phyloP scores from a whole-genome alignment of 2,113 vertebrate species.

The Nycticebus coucang region DNA sequence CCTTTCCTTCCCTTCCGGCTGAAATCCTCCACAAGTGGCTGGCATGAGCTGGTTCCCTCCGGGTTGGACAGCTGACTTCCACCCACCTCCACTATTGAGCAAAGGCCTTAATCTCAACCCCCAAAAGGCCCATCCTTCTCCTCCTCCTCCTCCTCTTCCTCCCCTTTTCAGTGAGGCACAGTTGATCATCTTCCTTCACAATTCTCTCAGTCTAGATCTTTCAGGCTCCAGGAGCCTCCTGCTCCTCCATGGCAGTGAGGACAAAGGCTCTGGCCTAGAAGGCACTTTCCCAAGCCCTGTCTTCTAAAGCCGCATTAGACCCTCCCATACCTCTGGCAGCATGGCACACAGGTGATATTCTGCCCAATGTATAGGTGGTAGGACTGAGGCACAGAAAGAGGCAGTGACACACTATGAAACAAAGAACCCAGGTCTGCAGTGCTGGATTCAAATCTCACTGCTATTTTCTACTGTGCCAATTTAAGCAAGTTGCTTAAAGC shows the following conservation, averaged over 20 bases:
- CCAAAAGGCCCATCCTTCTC: background rate
- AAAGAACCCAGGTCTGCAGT: background rate
- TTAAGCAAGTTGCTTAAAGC: background rate
- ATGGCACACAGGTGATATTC: background rate
- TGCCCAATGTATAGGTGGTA: background rate
- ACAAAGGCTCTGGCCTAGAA: background rate
- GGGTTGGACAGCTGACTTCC: background rate
- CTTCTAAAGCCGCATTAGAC: background rate
- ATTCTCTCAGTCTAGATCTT: background rate
- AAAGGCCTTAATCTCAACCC: background rate
- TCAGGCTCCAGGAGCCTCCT: background rate
- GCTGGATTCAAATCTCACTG: background rate
- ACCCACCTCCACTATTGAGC: background rate
- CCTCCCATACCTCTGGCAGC: background rate
- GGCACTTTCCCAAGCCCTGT: background rate
- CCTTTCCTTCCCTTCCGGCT: background rate
- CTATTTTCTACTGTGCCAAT: background rate
- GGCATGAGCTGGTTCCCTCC: background rate
- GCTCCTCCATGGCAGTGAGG: background rate
- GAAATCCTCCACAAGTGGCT: background rate
- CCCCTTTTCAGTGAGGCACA: background rate
- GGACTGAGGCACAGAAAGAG: background rate
- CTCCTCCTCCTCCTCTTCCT: background rate
- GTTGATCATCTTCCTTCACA: background rate
- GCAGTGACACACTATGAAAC: background rate